Evolutionary conservation across 2,888 invertebrate species (phyloP), one percentile per base, ranked within the genome.

Genomic region (Chymomyza caudatula): DNA sequence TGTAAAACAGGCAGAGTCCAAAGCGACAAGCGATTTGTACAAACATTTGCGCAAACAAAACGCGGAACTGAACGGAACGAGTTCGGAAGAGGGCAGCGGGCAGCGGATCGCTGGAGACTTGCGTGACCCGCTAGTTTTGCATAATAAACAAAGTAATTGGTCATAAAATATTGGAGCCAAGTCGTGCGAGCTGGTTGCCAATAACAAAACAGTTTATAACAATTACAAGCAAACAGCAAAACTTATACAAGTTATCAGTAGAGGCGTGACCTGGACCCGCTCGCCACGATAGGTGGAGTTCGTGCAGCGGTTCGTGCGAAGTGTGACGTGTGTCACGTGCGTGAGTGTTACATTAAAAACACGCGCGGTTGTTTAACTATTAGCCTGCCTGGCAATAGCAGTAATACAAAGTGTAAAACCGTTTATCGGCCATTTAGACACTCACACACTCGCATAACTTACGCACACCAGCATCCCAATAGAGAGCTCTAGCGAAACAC

Each of bases 121-220:
- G 51, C 51, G 51, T 51, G 51, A 51, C 51, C 51, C 51, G 51
- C 43, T 22, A 75, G 74, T 76, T 87, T 82, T 79, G 76, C 79
- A 70, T 77, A 84, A 83, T 81, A 79, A 76, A 71, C 69, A 84
- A 77, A 78, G 69, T 87, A 89, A 88, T 85, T 88, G 88, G 74
- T 72, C 75, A 74, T 87, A 83, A 85, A 74, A 69, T 70, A 66
- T 65, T 43, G 64, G 74, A 37, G 29, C 11, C 65, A 60, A 64
- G 61, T 52, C 55, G 63, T 13, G 2, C 23, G 19, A 43, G 23
- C 15, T 4, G 19, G 20, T 6, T 4, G 15, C 3, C 64, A 63
- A 62, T 61, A 61, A 67, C 54, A 20, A 37, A 67, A 76, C 56
- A 67, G 75, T 84, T 79, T 80, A 84, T 74, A 81, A 67, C 78